Evolutionary conservation across 2,888 invertebrate genomes (phyloP), one percentile per base, ranked within the genome.

Genomic region (Luperina nickerlii): DNA sequence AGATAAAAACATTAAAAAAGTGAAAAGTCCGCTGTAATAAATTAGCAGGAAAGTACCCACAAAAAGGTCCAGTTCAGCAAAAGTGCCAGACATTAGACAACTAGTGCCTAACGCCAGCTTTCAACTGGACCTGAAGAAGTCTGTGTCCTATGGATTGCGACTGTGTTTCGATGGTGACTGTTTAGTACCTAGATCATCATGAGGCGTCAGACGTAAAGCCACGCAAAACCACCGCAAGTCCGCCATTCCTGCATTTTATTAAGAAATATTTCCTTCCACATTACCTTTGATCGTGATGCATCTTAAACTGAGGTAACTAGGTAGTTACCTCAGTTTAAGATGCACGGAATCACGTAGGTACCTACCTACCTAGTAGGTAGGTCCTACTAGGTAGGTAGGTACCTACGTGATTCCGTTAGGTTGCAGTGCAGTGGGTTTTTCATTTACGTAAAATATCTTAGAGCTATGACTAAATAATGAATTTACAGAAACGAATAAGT

Each of bases 341-440:
- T n/a, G n/a, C n/a, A n/a, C n/a, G n/a, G n/a, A n/a, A n/a, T n/a
- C n/a, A n/a, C n/a, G n/a, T n/a, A n/a, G n/a, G n/a, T n/a, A n/a
- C n/a, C n/a, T n/a, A n/a, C n/a, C n/a, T 60, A 57, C 32, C 13
- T 51, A 42, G n/a, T n/a, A n/a, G n/a, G n/a, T n/a, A n/a, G n/a
- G n/a, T n/a, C 20, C 8, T 18, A 27, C 48, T n/a, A 38, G 38
- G 38, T 38, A 38, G 38, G 38, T 38, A 67, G 38, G 18, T 51
- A 18, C 3, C 38, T 65, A 62, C 57, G 69, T 73, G 45, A 75
- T 45, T 71, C 42, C 20, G 32, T 74, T 32, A 51, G 6, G 45
- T 72, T 38, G 48, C 11, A 54, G 27, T 38, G 48, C 11, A 54
- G 27, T 75, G 85, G 83, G 85, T 80, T 85, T 85, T 79, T 76